Evolutionary conservation across 1,140 invertebrate genomes (phyloP).

Genomic region (Acyrthosiphon pisum): DNA sequence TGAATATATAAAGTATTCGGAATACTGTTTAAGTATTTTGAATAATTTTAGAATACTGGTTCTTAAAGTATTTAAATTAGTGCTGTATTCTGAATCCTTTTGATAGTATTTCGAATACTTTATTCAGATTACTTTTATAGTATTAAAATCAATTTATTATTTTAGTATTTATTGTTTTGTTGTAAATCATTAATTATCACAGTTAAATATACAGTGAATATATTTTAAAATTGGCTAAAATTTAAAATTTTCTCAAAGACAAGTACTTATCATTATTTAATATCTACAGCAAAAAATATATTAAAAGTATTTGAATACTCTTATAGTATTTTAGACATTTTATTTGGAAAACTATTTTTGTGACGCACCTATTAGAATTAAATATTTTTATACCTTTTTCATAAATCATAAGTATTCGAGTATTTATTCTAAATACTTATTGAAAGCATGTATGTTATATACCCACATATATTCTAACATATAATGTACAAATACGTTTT

Average conservation of each 20-base stretch:
- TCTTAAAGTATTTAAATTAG: not conserved
- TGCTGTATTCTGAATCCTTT: not conserved
- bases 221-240: not conserved
- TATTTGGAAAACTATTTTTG: too few relatives aligned
- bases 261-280: not conserved
- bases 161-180: not conserved
- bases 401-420: too few relatives aligned
- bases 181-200: not conserved
- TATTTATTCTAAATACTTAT: too few relatives aligned
- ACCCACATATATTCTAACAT: not conserved
- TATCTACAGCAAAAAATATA: not conserved
- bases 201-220: not conserved
- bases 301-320: too few relatives aligned
- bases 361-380: too few relatives aligned
- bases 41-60: too few relatives aligned
- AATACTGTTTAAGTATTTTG: not conserved
- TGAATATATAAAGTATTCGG: not conserved
- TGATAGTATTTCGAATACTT: too few relatives aligned
- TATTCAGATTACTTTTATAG: too few relatives aligned
- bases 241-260: not conserved
- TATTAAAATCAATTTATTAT: not conserved
- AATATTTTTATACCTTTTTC: too few relatives aligned
- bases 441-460: not conserved
- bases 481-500: constrained; percentile 1
- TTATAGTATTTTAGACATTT: too few relatives aligned